Evolutionary conservation across 2,888 invertebrate species (phyloP).

Genomic region (Dryobota labecula): DNA sequence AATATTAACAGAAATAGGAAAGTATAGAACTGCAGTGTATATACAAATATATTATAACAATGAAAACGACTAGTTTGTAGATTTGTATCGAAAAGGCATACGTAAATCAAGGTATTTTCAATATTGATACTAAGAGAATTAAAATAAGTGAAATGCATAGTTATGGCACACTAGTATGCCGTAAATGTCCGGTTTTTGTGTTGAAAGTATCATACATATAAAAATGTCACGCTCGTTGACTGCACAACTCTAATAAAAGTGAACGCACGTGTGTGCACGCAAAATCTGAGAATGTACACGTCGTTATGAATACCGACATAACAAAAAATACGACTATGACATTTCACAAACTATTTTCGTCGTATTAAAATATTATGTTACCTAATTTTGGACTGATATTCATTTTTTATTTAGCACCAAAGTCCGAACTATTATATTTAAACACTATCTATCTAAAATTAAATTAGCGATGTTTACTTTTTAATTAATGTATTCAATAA

Average conservation of each 20-base stretch:
- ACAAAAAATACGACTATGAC: conserved; percentile 37
- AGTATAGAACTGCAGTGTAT: conserved; percentile 46
- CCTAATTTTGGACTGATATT: conserved; percentile 81
- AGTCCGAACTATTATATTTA: conserved; percentile 83
- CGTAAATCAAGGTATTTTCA: conserved; percentile 52
- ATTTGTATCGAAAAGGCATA: conserved; percentile 53
- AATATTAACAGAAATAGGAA: conserved; percentile 56
- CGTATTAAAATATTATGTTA: conserved; percentile 64
- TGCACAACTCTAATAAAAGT: conserved; percentile 11
- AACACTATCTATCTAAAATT: conserved; percentile 79
- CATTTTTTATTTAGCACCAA: conserved; percentile 86
- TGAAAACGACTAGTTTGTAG: conserved; percentile 62
- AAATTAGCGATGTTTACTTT: conserved; percentile 65
- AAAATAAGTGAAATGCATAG: conserved; percentile 44
- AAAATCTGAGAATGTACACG: conserved; percentile 14
- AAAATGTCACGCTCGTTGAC: conserved; percentile 18
- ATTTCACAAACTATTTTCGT: conserved; percentile 52
- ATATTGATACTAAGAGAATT: conserved; percentile 31
- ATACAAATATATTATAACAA: conserved; percentile 53
- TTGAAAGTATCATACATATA: conserved; percentile 30
- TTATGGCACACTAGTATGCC: conserved; percentile 56
- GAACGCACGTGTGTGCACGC: conserved; percentile 5
- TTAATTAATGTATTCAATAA: conserved; percentile 41
- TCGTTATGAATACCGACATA: conserved; percentile 30
- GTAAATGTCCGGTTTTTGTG: conserved; percentile 19